Percentiles rank a stretch among this genome's conserved stretches.
These are phyloP conservation scores for Mythimna pallens DNA, from an alignment of 2,888 invertebrate genomes.

Conservation along the genomic window DNA sequence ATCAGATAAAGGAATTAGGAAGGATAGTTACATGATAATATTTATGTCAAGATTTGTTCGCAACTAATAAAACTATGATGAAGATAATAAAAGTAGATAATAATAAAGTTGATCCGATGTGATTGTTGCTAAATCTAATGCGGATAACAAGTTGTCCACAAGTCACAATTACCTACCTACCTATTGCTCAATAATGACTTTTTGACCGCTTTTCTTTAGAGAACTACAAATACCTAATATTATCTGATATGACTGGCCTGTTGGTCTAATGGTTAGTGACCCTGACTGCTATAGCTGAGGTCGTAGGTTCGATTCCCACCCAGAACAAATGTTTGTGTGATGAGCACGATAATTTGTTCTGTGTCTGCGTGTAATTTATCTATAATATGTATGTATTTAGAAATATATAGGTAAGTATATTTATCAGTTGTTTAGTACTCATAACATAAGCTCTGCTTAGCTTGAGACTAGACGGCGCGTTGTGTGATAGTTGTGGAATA, in stretches of 20 bases:
- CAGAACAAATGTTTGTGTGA: too few relatives aligned
- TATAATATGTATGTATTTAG: too few relatives aligned
- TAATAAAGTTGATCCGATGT: slow-evolving; percentile 37
- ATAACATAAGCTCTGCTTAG: too few relatives aligned
- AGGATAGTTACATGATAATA: not conserved
- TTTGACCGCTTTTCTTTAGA: slow-evolving; percentile 4
- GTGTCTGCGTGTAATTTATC: too few relatives aligned
- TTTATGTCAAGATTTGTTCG: slow-evolving; percentile 2
- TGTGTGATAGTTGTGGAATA: too few relatives aligned
- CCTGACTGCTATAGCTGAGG: too few relatives aligned
- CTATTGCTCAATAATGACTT: slow-evolving; percentile 21
- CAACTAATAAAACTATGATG: slow-evolving; percentile 12
- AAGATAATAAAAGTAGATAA: slow-evolving; percentile 30
- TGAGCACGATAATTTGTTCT: too few relatives aligned
- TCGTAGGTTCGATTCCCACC: too few relatives aligned
- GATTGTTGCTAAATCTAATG: slow-evolving; percentile 33
- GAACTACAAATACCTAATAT: not conserved
- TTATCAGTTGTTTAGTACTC: too few relatives aligned
- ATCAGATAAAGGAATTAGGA: not conserved
- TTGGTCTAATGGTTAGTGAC: too few relatives aligned
- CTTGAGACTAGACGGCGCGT: too few relatives aligned
- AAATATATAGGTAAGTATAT: too few relatives aligned
- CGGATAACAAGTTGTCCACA: slow-evolving; percentile 31
- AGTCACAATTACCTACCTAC: not conserved
- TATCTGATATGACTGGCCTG: not conserved